Percentiles rank a stretch among this genome's conserved stretches.
Evolutionary conservation across 2,888 invertebrate species (phyloP).

Genomic region (Muscina levida): DNA sequence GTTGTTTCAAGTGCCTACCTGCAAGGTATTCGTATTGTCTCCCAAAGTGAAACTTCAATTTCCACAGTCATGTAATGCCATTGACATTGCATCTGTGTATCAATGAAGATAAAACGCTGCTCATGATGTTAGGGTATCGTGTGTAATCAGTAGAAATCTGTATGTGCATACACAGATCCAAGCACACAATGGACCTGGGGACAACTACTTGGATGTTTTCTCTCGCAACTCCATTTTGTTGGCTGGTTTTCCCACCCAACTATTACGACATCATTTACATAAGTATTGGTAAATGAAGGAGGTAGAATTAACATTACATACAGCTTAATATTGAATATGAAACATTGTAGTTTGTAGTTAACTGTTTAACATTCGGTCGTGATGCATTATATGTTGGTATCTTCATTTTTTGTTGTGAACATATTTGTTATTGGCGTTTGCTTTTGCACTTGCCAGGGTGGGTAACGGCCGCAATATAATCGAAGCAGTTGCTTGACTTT

Average conservation of each 20-base stretch:
- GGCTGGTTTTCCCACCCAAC: constrained; percentile 12
- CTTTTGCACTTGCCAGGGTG: too few relatives aligned
- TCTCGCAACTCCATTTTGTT: not conserved
- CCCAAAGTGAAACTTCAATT: constrained; percentile 75
- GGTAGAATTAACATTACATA: too few relatives aligned
- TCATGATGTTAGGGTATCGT: constrained; percentile 6
- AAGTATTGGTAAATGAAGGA: constrained; percentile 18
- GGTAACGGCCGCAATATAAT: too few relatives aligned
- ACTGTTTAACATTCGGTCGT: too few relatives aligned
- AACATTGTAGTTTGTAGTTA: too few relatives aligned
- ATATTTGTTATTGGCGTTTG: too few relatives aligned
- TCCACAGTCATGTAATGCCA: constrained; percentile 72
- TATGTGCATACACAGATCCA: not conserved
- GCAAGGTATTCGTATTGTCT: constrained; percentile 55
- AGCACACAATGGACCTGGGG: constrained; percentile 24
- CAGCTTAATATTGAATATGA: too few relatives aligned
- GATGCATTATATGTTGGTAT: too few relatives aligned
- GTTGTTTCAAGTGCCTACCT: constrained; percentile 62
- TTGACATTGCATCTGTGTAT: constrained; percentile 55
- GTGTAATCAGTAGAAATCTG: not conserved
- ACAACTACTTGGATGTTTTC: constrained; percentile 3
- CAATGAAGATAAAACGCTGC: constrained; percentile 3
- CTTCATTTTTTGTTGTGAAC: too few relatives aligned
- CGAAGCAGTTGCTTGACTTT: too few relatives aligned
- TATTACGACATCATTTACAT: constrained; percentile 22